A percentile compares a stretch with the other conserved stretches of the same genome.
Conservation (phyloP, 2,113 vertebrate genomes). For the Protobothrops flavoviridis region DNA sequence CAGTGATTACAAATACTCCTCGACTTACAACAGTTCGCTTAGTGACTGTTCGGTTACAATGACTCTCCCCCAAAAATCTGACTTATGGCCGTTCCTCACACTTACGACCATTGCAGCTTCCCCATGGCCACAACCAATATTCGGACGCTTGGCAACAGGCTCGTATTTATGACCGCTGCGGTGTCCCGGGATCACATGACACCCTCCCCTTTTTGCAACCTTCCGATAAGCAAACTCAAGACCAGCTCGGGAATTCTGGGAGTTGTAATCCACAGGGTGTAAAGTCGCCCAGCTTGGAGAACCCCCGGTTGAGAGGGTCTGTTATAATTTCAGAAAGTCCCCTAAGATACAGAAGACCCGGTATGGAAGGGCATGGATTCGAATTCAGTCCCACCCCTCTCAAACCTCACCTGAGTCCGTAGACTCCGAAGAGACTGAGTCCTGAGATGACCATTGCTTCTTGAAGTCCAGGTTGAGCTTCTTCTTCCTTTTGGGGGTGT, state of each 20-base stretch:
- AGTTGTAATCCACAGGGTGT: background rate
- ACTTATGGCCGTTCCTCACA: background rate
- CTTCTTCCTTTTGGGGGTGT: constrained; percentile 79
- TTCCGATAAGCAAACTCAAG: too few relatives aligned
- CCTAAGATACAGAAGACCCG: background rate
- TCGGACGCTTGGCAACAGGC: background rate
- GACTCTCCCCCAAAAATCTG: too few relatives aligned
- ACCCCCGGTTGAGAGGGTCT: too few relatives aligned
- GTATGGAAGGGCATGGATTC: background rate
- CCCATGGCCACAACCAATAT: background rate
- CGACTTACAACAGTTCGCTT: background rate
- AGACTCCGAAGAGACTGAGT: constrained; percentile 73
- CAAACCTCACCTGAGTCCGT: constrained; percentile 81
- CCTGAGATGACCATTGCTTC: constrained; percentile 21
- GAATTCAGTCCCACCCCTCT: background rate
- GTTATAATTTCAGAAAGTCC: background rate
- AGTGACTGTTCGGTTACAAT: background rate
- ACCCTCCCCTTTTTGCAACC: too few relatives aligned
- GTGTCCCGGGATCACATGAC: too few relatives aligned
- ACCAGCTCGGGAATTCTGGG: background rate
- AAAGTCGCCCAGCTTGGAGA: too few relatives aligned
- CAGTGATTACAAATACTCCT: background rate
- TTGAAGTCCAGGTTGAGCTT: constrained; percentile 11
- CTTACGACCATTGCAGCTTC: background rate
- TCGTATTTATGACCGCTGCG: rapidly evolving